Conservation (phyloP, 2,113 vertebrate species). For the Halcyon malimbica region DNA sequence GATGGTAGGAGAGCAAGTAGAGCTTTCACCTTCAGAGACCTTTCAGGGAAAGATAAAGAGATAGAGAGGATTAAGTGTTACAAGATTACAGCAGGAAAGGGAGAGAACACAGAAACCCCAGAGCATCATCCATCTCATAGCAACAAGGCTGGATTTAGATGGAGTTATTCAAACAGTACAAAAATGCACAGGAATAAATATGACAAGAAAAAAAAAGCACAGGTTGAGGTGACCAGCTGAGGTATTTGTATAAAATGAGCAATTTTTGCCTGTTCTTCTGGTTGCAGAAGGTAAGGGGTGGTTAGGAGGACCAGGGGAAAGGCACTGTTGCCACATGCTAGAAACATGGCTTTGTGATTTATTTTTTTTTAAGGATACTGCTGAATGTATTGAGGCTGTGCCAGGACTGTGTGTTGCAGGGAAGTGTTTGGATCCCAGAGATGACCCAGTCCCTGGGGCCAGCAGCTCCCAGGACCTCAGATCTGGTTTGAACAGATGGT, state of each 20-base stretch:
- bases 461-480: rapidly evolving
- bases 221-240: not conserved
- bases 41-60: conserved; percentile 15
- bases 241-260: not conserved
- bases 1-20: not conserved
- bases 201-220: not conserved
- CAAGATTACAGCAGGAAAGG: not conserved
- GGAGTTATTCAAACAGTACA: not conserved
- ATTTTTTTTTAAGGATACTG: not conserved
- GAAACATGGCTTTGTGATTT: not conserved
- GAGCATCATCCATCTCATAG: conserved; percentile 12
- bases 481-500: not conserved
- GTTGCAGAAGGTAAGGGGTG: not conserved
- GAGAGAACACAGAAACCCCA: not conserved
- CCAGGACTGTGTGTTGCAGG: rapidly evolving
- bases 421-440: not conserved
- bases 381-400: not conserved
- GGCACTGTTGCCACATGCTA: rapidly evolving
- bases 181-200: not conserved
- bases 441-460: not conserved
- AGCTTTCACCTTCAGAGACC: not conserved
- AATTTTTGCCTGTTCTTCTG: not conserved
- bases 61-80: conserved; percentile 23
- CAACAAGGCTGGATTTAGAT: conserved; percentile 26
- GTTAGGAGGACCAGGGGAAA: not conserved